phyloP scores from a whole-genome alignment of 2,797 vertebrate genomes.

The Chelmon rostratus region DNA sequence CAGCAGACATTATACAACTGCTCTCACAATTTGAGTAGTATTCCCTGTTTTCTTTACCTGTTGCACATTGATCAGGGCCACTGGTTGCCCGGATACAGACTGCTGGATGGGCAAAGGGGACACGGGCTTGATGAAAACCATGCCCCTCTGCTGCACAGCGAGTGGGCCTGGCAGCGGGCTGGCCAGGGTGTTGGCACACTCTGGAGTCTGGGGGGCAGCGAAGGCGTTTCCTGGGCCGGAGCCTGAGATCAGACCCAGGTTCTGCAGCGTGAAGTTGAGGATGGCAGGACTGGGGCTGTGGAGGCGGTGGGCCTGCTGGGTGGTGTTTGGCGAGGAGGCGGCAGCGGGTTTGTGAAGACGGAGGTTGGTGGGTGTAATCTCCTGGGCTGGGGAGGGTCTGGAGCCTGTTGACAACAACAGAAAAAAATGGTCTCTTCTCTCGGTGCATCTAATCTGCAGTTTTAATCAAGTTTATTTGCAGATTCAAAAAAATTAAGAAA shows the following conservation, averaged over 20 bases:
- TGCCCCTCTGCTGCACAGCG: constrained; percentile 82
- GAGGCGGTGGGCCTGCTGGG: constrained; percentile 79
- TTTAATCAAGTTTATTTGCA: not conserved
- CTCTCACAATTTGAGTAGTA: not conserved
- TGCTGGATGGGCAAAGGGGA: constrained; percentile 69
- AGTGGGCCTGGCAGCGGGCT: constrained; percentile 71
- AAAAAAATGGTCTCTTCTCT: not conserved
- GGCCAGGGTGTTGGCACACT: constrained; percentile 66
- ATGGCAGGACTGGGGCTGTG: constrained; percentile 90
- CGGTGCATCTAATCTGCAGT: not conserved
- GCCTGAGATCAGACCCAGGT: constrained; percentile 90
- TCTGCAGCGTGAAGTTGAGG: constrained; percentile 94
- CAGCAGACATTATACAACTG: not conserved
- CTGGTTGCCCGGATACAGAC: constrained; percentile 68
- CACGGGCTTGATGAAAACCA: constrained; percentile 85
- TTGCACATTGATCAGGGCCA: constrained; percentile 81
- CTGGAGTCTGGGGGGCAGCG: constrained; percentile 67
- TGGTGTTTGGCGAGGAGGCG: constrained; percentile 79
- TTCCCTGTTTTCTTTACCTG: constrained; percentile 75
- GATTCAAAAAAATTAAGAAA: too few relatives aligned
- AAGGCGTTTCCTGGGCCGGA: constrained; percentile 67
- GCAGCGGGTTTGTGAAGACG: constrained; percentile 76
- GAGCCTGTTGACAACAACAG: constrained; percentile 72
- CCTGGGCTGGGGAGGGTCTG: constrained; percentile 71
- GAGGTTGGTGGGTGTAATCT: constrained; percentile 82